phyloP scores from a whole-genome alignment of 2,888 invertebrate species.

The Cyclophora albipunctata region DNA sequence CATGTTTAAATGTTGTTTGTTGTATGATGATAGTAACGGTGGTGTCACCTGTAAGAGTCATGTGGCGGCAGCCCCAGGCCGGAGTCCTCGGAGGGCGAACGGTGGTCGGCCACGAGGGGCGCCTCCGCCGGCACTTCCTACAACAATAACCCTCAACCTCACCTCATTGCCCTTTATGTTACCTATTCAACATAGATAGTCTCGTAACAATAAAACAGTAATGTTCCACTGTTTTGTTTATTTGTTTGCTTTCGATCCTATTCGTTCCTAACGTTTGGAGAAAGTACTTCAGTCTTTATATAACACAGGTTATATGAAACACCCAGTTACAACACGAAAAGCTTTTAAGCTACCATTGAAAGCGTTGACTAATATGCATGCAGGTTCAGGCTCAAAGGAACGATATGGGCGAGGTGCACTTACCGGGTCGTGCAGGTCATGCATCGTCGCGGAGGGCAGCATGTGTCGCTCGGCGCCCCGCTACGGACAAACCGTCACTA shows the following conservation, averaged over 20 bases:
- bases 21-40: constrained; percentile 28
- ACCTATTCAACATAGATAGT: not conserved
- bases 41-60: constrained; percentile 81
- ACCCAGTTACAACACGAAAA: constrained; percentile 23
- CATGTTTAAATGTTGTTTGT: constrained; percentile 7
- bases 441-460: constrained; percentile 74
- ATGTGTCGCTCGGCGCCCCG: constrained; percentile 70
- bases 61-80: constrained; percentile 91
- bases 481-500: constrained; percentile 64
- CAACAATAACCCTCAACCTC: constrained; percentile 74
- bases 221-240: too few relatives aligned
- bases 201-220: too few relatives aligned
- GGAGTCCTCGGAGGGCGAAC: constrained; percentile 95
- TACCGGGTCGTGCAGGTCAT: constrained; percentile 76
- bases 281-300: not conserved
- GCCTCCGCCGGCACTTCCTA: constrained; percentile 73
- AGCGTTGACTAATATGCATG: constrained; percentile 42
- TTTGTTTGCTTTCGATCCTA: too few relatives aligned
- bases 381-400: constrained; percentile 34
- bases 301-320: not conserved
- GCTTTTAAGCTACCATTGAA: constrained; percentile 43
- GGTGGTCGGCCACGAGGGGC: constrained; percentile 81
- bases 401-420: constrained; percentile 43
- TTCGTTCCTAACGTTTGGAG: too few relatives aligned
- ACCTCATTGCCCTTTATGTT: constrained; percentile 35